These are phyloP conservation scores for Sinocyclocheilus anshuiensis DNA, from an alignment of 2,113 vertebrate species.

Conservation along the genomic window DNA sequence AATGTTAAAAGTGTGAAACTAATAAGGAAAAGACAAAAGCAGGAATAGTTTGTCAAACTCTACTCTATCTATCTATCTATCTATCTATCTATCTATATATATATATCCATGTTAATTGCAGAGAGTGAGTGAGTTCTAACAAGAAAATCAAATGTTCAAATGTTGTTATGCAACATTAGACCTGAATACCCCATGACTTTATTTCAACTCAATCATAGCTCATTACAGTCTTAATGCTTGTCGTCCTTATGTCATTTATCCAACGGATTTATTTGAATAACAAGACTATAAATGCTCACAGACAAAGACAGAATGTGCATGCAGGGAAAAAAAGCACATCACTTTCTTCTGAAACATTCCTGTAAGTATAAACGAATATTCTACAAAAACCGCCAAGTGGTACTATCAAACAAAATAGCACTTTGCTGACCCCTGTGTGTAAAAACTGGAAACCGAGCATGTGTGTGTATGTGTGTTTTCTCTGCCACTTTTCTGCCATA, in stretches of 20 bases:
- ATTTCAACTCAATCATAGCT: not conserved
- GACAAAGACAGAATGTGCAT: not conserved
- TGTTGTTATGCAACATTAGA: not conserved
- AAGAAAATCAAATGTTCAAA: not conserved
- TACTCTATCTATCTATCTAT: too few relatives aligned
- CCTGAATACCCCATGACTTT: not conserved
- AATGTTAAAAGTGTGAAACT: not conserved
- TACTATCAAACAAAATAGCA: slow-evolving; percentile 4
- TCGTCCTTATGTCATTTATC: not conserved
- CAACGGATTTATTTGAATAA: not conserved
- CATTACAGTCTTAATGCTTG: not conserved
- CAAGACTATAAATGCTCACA: not conserved
- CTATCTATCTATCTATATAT: not conserved
- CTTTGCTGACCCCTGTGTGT: slow-evolving; percentile 52
- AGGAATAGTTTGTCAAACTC: not conserved
- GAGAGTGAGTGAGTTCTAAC: not conserved
- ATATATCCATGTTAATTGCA: not conserved
- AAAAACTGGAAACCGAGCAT: slow-evolving; percentile 15
- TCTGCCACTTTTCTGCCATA: not conserved
- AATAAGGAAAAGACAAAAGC: not conserved
- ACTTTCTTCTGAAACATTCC: not conserved
- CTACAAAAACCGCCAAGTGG: not conserved
- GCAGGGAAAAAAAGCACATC: not conserved
- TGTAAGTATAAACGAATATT: not conserved
- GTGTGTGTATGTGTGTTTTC: not conserved